Evolutionary conservation across 2,113 vertebrate species (phyloP).

Genomic region (Glaucomys volans): DNA sequence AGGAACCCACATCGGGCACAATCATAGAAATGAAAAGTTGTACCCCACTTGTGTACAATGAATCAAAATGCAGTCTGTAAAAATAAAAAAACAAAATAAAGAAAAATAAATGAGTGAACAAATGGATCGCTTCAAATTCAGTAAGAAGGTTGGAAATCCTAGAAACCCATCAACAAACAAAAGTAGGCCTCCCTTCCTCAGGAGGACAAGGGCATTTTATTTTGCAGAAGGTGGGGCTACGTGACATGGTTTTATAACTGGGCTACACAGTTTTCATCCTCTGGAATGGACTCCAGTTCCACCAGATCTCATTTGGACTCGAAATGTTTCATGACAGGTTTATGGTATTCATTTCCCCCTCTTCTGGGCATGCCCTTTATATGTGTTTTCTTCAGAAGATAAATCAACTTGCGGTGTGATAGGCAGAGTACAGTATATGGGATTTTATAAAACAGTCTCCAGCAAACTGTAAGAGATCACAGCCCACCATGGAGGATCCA

Average conservation of each 20-base stretch:
- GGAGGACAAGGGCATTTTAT: not conserved
- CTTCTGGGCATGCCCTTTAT: conserved; percentile 75
- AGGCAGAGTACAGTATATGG: conserved; percentile 52
- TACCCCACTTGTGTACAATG: too few relatives aligned
- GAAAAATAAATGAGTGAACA: not conserved
- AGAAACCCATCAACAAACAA: not conserved
- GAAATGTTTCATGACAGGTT: conserved; percentile 86
- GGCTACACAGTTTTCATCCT: conserved; percentile 22
- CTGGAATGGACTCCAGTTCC: conserved; percentile 65
- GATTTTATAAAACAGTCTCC: conserved; percentile 60
- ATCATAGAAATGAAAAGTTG: too few relatives aligned
- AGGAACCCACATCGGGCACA: too few relatives aligned
- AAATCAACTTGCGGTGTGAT: conserved; percentile 83
- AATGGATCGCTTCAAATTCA: not conserved
- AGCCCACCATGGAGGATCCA: conserved; percentile 40
- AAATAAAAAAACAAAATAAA: too few relatives aligned
- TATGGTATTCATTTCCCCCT: conserved; percentile 87
- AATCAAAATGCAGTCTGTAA: too few relatives aligned
- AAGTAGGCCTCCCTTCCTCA: not conserved
- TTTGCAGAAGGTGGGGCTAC: not conserved
- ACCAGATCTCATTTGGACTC: conserved; percentile 83
- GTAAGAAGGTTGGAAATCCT: not conserved
- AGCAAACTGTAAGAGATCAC: conserved; percentile 38
- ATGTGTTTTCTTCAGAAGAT: conserved; percentile 84
- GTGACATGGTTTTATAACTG: not conserved